Evolutionary conservation across 2,888 invertebrate genomes (phyloP).

Genomic region (Leptinotarsa haldemani): DNA sequence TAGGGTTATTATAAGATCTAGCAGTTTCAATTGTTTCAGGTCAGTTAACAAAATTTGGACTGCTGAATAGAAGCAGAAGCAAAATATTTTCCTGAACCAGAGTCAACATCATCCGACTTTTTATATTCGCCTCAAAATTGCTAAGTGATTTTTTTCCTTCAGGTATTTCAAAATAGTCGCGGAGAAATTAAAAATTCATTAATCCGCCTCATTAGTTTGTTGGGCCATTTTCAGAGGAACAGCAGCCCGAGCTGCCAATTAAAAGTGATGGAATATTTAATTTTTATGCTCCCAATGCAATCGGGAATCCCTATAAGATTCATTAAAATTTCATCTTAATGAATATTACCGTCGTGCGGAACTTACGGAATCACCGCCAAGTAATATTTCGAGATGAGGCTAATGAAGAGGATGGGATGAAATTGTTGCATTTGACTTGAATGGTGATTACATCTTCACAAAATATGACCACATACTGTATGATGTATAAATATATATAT

Average conservation of each 20-base stretch:
- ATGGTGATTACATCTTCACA: too few relatives aligned
- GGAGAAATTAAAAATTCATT: constrained; percentile 32
- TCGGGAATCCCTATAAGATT: constrained; percentile 36
- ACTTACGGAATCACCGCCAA: constrained; percentile 11
- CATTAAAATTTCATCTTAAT: constrained; percentile 39
- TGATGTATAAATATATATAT: too few relatives aligned
- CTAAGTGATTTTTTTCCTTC: neutral
- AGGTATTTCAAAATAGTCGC: constrained; percentile 23
- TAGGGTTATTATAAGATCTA: too few relatives aligned
- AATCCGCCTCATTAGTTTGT: too few relatives aligned
- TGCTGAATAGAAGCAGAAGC: too few relatives aligned
- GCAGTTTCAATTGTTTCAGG: too few relatives aligned
- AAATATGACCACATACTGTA: too few relatives aligned
- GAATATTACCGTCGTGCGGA: constrained; percentile 31
- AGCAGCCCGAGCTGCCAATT: constrained; percentile 38
- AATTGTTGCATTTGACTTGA: too few relatives aligned
- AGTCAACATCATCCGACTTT: too few relatives aligned
- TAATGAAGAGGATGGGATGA: constrained; percentile 14
- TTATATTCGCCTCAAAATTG: neutral
- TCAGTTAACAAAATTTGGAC: too few relatives aligned
- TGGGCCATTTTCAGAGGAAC: constrained; percentile 27
- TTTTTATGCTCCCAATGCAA: constrained; percentile 41
- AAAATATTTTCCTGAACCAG: too few relatives aligned
- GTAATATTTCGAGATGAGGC: constrained; percentile 33
- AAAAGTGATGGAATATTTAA: constrained; percentile 51